Conservation (phyloP, 2,888 invertebrate genomes). For the Lucinisca nassula region DNA sequence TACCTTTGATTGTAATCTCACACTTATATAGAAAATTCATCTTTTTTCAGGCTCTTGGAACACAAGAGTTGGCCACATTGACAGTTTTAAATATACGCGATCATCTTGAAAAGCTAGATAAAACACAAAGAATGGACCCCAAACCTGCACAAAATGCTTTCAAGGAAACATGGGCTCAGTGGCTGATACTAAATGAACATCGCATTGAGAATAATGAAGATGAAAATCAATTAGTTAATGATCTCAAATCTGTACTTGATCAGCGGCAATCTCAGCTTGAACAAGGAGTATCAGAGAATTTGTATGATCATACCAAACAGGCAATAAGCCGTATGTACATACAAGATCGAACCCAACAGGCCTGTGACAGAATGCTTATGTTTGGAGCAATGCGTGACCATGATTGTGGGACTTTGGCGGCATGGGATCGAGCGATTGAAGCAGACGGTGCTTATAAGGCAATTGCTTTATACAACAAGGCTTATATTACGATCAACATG, state of each 20-base stretch:
- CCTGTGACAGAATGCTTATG: background rate
- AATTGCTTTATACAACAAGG: background rate
- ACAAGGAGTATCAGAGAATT: background rate
- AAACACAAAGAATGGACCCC: background rate
- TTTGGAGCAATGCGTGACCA: background rate
- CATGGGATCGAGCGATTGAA: background rate
- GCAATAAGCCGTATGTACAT: background rate
- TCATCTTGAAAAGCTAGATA: background rate
- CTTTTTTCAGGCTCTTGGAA: background rate
- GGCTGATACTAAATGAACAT: background rate
- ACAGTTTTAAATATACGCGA: background rate
- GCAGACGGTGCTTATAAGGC: background rate
- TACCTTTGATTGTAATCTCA: no score
- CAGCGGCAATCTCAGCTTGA: background rate
- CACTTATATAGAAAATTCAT: no score
- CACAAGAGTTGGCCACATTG: background rate
- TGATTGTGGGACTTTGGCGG: background rate
- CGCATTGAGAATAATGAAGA: background rate
- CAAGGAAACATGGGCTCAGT: background rate
- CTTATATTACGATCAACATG: background rate
- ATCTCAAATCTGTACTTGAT: background rate
- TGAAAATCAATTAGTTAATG: background rate
- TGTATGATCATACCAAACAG: background rate
- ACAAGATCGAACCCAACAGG: background rate
- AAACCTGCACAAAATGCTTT: conserved; percentile 2